Evolutionary conservation across 2,797 vertebrate species (phyloP).

Genomic region (Argya squamiceps): DNA sequence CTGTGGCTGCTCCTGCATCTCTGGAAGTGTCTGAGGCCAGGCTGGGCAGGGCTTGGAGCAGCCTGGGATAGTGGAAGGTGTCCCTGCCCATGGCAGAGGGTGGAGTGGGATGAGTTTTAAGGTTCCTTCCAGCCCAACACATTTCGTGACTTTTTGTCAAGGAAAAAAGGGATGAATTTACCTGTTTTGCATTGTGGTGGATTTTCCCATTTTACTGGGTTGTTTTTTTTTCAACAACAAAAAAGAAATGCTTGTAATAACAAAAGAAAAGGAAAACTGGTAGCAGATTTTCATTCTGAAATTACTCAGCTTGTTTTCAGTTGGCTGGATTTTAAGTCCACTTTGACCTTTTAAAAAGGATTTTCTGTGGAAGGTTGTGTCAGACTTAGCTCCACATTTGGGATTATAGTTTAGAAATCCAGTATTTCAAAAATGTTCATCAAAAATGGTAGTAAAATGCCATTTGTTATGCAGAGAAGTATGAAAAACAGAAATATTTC

Average conservation of each 20-base stretch:
- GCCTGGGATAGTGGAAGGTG: accelerated
- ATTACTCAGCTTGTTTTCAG: not conserved
- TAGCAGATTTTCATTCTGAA: not conserved
- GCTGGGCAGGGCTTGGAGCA: accelerated
- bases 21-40: accelerated
- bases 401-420: not conserved
- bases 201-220: not conserved
- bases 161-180: not conserved
- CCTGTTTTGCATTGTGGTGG: not conserved
- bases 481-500: not conserved
- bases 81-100: not conserved
- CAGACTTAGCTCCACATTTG: not conserved
- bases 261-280: not conserved
- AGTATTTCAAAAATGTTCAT: not conserved
- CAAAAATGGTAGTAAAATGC: not conserved
- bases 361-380: not conserved
- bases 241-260: not conserved
- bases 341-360: not conserved
- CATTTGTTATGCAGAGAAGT: not conserved
- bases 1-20: not conserved
- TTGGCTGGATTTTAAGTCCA: not conserved
- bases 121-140: not conserved
- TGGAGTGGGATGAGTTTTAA: accelerated
- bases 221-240: not conserved
- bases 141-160: not conserved